These are phyloP conservation scores for Megaustenia siamemsis DNA, from an alignment of 2,888 invertebrate species.

Conservation along the genomic window DNA sequence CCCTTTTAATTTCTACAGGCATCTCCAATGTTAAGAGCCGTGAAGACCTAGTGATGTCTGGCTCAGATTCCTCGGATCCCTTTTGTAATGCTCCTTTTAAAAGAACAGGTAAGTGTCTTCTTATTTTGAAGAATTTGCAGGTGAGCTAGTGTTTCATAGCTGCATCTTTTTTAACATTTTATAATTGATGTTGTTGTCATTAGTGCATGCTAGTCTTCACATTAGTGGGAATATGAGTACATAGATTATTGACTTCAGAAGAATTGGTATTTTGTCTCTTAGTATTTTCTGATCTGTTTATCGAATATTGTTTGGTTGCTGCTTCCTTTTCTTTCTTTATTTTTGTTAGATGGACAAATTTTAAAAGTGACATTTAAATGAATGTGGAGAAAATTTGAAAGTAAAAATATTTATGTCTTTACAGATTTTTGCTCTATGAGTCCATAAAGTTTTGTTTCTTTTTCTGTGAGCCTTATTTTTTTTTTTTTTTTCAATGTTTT, in stretches of 20 bases:
- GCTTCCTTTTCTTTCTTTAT: too few relatives aligned
- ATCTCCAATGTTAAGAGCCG: slow-evolving; percentile 86
- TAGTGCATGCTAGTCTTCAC: background rate
- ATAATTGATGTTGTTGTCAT: background rate
- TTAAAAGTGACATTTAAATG: too few relatives aligned
- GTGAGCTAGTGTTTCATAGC: background rate
- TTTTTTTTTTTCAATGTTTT: too few relatives aligned
- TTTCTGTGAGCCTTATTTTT: too few relatives aligned
- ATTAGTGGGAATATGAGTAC: background rate
- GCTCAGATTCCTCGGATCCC: slow-evolving; percentile 84
- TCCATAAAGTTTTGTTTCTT: too few relatives aligned
- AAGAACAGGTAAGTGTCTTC: slow-evolving; percentile 75
- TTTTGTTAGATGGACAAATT: too few relatives aligned
- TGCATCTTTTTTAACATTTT: too few relatives aligned
- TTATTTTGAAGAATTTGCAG: background rate
- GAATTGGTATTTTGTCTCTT: background rate
- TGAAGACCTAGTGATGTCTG: slow-evolving; percentile 85
- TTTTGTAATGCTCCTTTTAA: slow-evolving; percentile 91
- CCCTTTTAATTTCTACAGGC: slow-evolving; percentile 79
- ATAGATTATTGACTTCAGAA: background rate
- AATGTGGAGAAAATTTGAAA: too few relatives aligned
- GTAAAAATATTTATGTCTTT: too few relatives aligned
- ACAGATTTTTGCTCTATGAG: too few relatives aligned
- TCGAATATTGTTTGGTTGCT: background rate
- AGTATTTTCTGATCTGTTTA: background rate